phyloP scores from a whole-genome alignment of 1,140 invertebrate species.

The Rhopalosiphum padi region DNA sequence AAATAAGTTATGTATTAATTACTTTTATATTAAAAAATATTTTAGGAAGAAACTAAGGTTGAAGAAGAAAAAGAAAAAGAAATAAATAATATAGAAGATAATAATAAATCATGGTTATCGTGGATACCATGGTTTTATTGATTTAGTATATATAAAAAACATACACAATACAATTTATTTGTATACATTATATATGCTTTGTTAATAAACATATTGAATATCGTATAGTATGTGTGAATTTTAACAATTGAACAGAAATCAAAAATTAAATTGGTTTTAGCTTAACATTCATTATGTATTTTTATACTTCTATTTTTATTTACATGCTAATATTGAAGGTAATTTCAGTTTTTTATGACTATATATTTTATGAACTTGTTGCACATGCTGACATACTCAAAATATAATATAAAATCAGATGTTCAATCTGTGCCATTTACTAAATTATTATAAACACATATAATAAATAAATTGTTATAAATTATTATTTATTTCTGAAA shows the following conservation, averaged over 20 bases:
- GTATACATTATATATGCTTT: neutral
- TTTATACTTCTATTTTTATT: neutral
- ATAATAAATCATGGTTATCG: constrained; percentile 41
- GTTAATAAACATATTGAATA: neutral
- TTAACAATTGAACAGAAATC: neutral
- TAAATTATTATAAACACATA: no score
- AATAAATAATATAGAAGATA: neutral
- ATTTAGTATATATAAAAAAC: neutral
- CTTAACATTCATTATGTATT: neutral
- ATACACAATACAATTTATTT: neutral
- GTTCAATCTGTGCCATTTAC: no score
- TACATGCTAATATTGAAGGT: neutral
- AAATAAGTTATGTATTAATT: neutral
- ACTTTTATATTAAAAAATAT: neutral
- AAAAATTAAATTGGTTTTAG: neutral
- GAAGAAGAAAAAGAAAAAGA: neutral
- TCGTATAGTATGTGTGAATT: neutral
- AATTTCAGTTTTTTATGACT: no score
- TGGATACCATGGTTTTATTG: constrained; percentile 44
- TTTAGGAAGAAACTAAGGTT: neutral
- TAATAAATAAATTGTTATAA: no score
- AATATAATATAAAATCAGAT: no score
- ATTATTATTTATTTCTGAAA: no score
- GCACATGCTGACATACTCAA: no score
- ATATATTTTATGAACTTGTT: no score